Evolutionary conservation across 2,888 invertebrate genomes (phyloP), one percentile per base, ranked within the genome.

Genomic region (Nymphalis polychloros): DNA sequence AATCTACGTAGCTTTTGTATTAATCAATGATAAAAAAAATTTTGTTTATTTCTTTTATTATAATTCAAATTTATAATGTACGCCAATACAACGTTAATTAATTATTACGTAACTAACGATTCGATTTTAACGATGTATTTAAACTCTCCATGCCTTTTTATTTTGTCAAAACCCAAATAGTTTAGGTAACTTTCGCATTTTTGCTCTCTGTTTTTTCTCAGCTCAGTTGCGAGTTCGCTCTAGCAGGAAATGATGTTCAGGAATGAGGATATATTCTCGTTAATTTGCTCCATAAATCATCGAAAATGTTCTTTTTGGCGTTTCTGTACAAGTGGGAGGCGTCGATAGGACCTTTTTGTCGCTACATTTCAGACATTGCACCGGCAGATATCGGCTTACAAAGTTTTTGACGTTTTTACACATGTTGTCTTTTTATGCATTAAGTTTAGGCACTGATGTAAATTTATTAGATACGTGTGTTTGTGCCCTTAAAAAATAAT

Each of bases 281-380:
- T 92, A 92, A 92, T 92, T 92, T 92, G 90, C 87, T 83, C 83
- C 92, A 92, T 92, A 92, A 92, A 92, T 92, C 92, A 92, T 91
- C 90, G 88, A 84, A 84, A 89, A 90, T 87, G 90, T 88, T 81
- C 83, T 86, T 88, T 87, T 83, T 84, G 85, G 84, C 82, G 81
- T 84, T 79, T 79, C 79, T 77, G 78, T 77, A 79, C 75, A 71
- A 73, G 73, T 72, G 69, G 77, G 71, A 78, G 79, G 79, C 83
- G 81, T 77, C 79, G 84, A 84, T 82, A 79, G 80, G 80, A 74
- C 78, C 85, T 90, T 90, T 89, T 89, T 89, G 89, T 82, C 79
- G 82, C 81, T 77, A 76, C 78, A 79, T 79, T 78, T 78, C 73
- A 71, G 76, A 77, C 77, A 74, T 83, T 76, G 81, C 73, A 73